phyloP scores from a whole-genome alignment of 2,797 vertebrate genomes.

The Halcyon leucocephala region DNA sequence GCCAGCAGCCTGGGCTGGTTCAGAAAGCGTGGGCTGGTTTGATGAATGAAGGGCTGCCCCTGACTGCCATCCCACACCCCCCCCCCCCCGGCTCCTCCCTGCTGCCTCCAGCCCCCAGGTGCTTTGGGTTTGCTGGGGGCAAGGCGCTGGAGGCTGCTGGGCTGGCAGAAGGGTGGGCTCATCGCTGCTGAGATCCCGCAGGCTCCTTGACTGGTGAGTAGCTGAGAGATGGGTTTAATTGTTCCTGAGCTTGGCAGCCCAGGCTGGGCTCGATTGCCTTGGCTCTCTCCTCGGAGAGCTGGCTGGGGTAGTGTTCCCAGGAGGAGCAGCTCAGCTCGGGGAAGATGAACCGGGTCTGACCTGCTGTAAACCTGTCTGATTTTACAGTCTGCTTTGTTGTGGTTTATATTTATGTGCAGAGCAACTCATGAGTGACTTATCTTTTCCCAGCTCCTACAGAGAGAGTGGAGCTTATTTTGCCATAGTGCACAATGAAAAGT shows the following conservation, averaged over 20 bases:
- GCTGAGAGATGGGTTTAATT: background rate
- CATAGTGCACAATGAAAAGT: background rate
- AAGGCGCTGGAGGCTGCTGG: background rate
- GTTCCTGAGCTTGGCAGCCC: fast-evolving
- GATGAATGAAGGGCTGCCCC: slow-evolving; percentile 40
- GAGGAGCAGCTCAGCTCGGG: background rate
- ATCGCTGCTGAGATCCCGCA: background rate
- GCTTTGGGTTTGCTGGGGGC: background rate
- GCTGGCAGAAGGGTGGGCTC: background rate
- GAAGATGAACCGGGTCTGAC: too few species aligned
- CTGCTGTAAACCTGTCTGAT: background rate
- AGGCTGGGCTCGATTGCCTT: background rate
- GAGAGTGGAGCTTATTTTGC: background rate
- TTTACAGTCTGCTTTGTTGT: fast-evolving
- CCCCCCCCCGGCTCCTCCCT: slow-evolving; percentile 39
- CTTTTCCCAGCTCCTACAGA: background rate
- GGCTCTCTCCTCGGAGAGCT: too few species aligned
- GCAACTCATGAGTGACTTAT: fast-evolving
- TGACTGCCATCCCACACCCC: background rate
- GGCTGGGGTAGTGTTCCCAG: fast-evolving
- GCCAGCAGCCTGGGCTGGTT: background rate
- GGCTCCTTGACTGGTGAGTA: slow-evolving; percentile 52
- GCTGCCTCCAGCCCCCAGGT: background rate
- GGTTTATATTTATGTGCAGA: fast-evolving
- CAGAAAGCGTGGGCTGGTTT: background rate